Percentiles rank a stretch among this genome's conserved stretches.
phyloP scores from a whole-genome alignment of 2,888 invertebrate species.

The Cantharis lateralis region DNA sequence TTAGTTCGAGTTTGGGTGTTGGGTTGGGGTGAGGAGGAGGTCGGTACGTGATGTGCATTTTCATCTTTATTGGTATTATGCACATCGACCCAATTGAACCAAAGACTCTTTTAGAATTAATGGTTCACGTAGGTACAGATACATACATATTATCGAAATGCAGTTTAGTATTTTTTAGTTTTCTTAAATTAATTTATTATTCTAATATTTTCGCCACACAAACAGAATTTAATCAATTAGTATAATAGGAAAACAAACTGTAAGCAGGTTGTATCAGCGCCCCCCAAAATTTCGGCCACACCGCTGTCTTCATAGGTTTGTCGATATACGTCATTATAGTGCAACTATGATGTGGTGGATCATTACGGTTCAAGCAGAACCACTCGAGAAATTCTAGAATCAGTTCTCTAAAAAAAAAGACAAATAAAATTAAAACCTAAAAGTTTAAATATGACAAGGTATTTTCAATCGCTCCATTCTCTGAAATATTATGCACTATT shows the following conservation, averaged over 20 bases:
- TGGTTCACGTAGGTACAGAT: not conserved
- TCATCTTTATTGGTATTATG: constrained; percentile 54
- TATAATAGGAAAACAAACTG: not conserved
- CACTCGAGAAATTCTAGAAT: not conserved
- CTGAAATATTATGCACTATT: not conserved
- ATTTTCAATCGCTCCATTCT: not conserved
- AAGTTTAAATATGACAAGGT: not conserved
- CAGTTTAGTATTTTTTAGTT: not conserved
- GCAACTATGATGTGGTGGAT: not conserved
- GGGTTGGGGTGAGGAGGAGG: constrained; percentile 44
- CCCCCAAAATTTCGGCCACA: not conserved
- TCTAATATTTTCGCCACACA: not conserved
- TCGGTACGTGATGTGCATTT: constrained; percentile 57
- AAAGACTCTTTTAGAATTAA: constrained; percentile 11
- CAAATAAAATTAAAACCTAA: not conserved
- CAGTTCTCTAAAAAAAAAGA: too few species aligned
- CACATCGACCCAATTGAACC: constrained; percentile 44
- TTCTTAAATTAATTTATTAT: too few species aligned
- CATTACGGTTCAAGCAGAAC: not conserved
- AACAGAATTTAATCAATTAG: not conserved
- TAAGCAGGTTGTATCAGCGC: not conserved
- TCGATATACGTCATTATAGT: not conserved
- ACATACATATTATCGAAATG: not conserved
- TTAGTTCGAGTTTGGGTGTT: constrained; percentile 63
- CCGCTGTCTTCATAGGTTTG: not conserved